Evolutionary conservation across 2,113 vertebrate species (phyloP).

Genomic region (Lagenorhynchus albirostris): DNA sequence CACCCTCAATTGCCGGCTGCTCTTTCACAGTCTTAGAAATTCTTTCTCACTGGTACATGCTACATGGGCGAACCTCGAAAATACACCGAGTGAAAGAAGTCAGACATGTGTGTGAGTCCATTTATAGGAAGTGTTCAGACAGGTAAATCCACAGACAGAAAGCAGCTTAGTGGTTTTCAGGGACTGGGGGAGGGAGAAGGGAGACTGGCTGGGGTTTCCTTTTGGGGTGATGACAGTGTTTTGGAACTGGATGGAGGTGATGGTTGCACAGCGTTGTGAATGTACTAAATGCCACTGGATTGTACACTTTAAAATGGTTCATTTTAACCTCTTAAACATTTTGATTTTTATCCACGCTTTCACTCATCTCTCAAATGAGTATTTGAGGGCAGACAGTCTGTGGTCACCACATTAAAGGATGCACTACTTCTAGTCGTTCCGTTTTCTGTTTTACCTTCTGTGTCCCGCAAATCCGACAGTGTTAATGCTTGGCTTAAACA

Average conservation of each 20-base stretch:
- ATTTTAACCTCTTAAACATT: background rate
- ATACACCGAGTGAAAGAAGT: background rate
- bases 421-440: background rate
- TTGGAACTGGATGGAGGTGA: background rate
- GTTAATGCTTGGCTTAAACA: background rate
- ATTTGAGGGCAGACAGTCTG: background rate
- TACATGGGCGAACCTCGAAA: background rate
- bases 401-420: background rate
- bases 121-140: background rate
- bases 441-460: background rate
- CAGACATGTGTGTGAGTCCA: background rate
- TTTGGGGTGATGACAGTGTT: background rate
- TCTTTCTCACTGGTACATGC: background rate
- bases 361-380: background rate
- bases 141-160: background rate
- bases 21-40: background rate
- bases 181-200: background rate
- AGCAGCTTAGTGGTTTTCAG: background rate
- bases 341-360: background rate
- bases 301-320: background rate
- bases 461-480: background rate
- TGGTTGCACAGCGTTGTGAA: background rate
- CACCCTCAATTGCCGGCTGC: background rate
- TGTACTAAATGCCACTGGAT: background rate
- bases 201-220: background rate